A percentile compares a stretch with the other conserved stretches of the same genome.
These are phyloP conservation scores for Formicarius rufipectus DNA, from an alignment of 2,113 vertebrate genomes.

Conservation along the genomic window DNA sequence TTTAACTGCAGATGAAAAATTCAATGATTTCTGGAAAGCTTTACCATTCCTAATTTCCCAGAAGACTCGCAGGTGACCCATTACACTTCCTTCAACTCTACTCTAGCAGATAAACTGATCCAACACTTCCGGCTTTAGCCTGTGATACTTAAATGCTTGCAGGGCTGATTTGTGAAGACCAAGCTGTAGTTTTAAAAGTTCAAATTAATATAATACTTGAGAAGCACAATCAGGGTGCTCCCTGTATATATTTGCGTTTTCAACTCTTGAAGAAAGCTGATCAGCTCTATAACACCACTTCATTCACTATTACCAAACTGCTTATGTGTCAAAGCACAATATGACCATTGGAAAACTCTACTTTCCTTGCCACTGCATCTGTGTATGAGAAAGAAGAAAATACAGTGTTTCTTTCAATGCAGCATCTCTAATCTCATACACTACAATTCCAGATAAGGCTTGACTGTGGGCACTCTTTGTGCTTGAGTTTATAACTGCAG, in stretches of 20 bases:
- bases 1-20: not conserved
- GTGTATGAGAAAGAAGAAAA: not conserved
- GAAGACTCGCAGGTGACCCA: not conserved
- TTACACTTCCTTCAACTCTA: not conserved
- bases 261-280: not conserved
- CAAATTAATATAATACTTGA: not conserved
- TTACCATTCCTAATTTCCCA: not conserved
- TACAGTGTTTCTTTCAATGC: not conserved
- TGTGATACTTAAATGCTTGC: not conserved
- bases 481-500: not conserved
- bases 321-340: not conserved
- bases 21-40: not conserved
- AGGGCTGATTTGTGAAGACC: not conserved
- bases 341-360: not conserved
- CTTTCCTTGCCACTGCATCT: not conserved
- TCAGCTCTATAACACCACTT: not conserved
- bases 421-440: not conserved
- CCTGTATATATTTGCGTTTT: not conserved
- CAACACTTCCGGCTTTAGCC: not conserved
- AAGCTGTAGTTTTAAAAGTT: not conserved
- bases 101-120: not conserved
- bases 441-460: not conserved
- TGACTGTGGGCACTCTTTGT: not conserved
- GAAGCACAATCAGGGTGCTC: not conserved
- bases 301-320: not conserved